phyloP scores from a whole-genome alignment of 2,113 vertebrate genomes.

The Apodemus speciosus region DNA sequence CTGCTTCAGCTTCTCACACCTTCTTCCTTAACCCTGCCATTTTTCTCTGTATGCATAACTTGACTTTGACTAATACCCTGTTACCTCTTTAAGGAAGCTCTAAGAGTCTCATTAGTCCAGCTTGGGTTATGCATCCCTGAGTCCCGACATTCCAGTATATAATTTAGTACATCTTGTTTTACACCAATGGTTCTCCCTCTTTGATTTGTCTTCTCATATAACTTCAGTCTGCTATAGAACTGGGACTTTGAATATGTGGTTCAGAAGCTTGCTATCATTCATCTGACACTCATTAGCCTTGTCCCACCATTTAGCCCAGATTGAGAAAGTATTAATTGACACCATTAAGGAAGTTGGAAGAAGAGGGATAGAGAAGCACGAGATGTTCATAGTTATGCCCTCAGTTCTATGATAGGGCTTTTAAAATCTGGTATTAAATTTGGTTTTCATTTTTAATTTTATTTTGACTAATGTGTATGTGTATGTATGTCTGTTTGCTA shows the following conservation, averaged over 20 bases:
- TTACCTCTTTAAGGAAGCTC: no score
- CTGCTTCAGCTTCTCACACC: not conserved
- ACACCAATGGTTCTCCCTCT: not conserved
- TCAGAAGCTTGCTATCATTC: not conserved
- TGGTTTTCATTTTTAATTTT: not conserved
- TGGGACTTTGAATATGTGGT: no score
- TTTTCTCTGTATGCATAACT: not conserved
- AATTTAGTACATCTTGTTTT: rapidly evolving
- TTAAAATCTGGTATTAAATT: not conserved
- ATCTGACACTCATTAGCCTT: not conserved
- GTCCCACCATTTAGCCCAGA: not conserved
- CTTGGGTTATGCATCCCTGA: no score
- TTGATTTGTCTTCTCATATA: not conserved
- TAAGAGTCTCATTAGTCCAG: rapidly evolving
- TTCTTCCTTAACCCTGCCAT: not conserved
- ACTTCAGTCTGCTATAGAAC: not conserved
- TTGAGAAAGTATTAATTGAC: not conserved
- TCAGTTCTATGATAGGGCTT: not conserved
- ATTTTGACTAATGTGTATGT: not conserved
- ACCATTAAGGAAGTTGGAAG: not conserved
- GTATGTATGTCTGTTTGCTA: not conserved
- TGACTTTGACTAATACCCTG: not conserved
- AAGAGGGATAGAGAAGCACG: not conserved
- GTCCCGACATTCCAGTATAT: no score
- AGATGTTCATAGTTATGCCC: not conserved